These are phyloP conservation scores for Plebejus melissa DNA, from an alignment of 2,888 invertebrate species.

Conservation along the genomic window DNA sequence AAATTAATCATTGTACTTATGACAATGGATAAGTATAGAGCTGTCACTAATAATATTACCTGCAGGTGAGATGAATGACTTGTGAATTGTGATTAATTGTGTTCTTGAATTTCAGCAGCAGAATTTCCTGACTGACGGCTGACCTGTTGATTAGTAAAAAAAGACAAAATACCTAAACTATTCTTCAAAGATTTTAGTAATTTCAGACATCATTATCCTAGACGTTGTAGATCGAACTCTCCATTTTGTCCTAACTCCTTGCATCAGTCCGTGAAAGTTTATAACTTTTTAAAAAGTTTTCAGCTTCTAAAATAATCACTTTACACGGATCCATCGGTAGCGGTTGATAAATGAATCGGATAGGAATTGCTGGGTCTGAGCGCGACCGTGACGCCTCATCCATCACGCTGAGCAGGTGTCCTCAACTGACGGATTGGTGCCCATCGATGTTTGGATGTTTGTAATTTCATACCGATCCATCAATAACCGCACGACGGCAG, in stretches of 20 bases:
- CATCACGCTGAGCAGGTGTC: slow-evolving; percentile 40
- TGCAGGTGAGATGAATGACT: too few species aligned
- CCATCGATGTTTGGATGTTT: slow-evolving; percentile 29
- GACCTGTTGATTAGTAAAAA: too few species aligned
- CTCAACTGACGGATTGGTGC: slow-evolving; percentile 35
- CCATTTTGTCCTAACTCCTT: background rate
- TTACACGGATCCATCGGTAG: slow-evolving; percentile 3
- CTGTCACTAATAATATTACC: too few species aligned
- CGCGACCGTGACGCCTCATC: slow-evolving; percentile 29
- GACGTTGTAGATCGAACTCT: too few species aligned
- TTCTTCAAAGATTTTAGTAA: too few species aligned
- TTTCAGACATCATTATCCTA: too few species aligned
- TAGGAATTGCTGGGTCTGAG: slow-evolving; percentile 12
- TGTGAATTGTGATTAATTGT: too few species aligned
- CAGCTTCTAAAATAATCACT: background rate
- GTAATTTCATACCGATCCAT: slow-evolving; percentile 27
- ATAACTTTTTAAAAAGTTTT: background rate
- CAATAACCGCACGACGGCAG: background rate
- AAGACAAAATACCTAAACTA: too few species aligned
- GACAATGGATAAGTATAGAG: too few species aligned
- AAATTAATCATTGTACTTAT: too few species aligned
- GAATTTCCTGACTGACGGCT: too few species aligned
- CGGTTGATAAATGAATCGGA: slow-evolving; percentile 13
- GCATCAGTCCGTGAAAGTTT: background rate
- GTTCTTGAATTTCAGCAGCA: too few species aligned